These are phyloP conservation scores for Pediacus dermestoides DNA, from an alignment of 2,888 invertebrate species.

Conservation along the genomic window DNA sequence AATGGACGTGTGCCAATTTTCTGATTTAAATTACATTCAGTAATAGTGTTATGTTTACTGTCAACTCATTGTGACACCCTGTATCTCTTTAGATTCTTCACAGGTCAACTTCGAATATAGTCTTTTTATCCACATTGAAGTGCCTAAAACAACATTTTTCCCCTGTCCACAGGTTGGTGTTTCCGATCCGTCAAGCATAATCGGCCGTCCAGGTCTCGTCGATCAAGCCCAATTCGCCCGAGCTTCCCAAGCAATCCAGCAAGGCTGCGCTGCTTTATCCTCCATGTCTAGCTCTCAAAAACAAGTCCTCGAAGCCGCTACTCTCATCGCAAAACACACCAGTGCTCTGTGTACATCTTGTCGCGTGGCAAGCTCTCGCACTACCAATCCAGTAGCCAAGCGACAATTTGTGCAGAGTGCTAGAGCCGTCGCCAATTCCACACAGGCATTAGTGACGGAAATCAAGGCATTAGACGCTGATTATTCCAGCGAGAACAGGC, in stretches of 20 bases:
- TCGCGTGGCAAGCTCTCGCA: slow-evolving; percentile 86
- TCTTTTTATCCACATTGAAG: too few relatives aligned
- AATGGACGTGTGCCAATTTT: too few relatives aligned
- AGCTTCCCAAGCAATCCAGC: slow-evolving; percentile 85
- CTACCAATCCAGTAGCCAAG: slow-evolving; percentile 87
- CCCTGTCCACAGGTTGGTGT: slow-evolving; percentile 88
- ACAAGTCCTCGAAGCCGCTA: slow-evolving; percentile 85
- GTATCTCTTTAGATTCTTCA: background rate
- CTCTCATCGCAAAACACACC: slow-evolving; percentile 93
- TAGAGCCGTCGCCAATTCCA: slow-evolving; percentile 95
- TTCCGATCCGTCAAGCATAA: slow-evolving; percentile 84
- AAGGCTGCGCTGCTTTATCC: slow-evolving; percentile 77
- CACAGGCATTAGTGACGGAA: slow-evolving; percentile 89
- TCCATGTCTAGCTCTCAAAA: slow-evolving; percentile 73
- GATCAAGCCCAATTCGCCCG: slow-evolving; percentile 85
- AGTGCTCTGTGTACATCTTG: slow-evolving; percentile 94
- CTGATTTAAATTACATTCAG: too few relatives aligned
- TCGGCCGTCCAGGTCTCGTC: slow-evolving; percentile 83
- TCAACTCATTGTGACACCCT: too few relatives aligned
- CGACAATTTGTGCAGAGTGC: slow-evolving; percentile 96
- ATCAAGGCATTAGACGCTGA: slow-evolving; percentile 87
- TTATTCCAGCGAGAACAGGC: slow-evolving; percentile 72
- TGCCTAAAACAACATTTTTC: too few relatives aligned
- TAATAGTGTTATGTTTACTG: too few relatives aligned
- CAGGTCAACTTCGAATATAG: too few relatives aligned